Conservation (phyloP, 1,140 invertebrate genomes). For the Achroia grisella region DNA sequence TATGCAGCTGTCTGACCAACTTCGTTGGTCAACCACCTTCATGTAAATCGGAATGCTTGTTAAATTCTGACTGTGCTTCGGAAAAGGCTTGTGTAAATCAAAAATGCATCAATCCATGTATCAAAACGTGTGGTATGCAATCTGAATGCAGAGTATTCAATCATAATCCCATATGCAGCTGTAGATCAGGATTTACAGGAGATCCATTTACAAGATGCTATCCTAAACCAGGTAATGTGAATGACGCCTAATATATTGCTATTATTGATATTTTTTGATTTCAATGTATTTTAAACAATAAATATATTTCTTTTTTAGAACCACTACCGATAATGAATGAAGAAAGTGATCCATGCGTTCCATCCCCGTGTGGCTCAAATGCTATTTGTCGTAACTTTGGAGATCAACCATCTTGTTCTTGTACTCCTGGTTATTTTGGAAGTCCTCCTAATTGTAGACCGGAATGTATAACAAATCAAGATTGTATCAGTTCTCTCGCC, state of each 20-base stretch:
- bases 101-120: conserved; percentile 81
- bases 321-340: conserved; percentile 40
- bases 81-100: conserved; percentile 78
- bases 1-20: conserved; percentile 77
- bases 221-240: conserved; percentile 75
- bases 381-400: conserved; percentile 77
- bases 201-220: conserved; percentile 76
- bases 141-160: conserved; percentile 78
- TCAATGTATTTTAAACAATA: background rate
- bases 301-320: conserved; percentile 34
- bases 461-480: conserved; percentile 79
- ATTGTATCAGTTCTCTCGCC: conserved; percentile 76
- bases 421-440: conserved; percentile 76
- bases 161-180: conserved; percentile 78
- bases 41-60: conserved; percentile 78
- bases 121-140: conserved; percentile 77
- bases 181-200: conserved; percentile 67
- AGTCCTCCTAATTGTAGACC: conserved; percentile 79
- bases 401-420: conserved; percentile 76
- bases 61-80: conserved; percentile 77
- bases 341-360: conserved; percentile 71
- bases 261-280: background rate
- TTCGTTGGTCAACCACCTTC: conserved; percentile 77
- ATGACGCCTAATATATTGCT: background rate
- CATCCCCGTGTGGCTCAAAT: conserved; percentile 80